A percentile compares a stretch with the other conserved stretches of the same genome.
Conservation (phyloP, 1,140 invertebrate species). For the Orchestia grillus region DNA sequence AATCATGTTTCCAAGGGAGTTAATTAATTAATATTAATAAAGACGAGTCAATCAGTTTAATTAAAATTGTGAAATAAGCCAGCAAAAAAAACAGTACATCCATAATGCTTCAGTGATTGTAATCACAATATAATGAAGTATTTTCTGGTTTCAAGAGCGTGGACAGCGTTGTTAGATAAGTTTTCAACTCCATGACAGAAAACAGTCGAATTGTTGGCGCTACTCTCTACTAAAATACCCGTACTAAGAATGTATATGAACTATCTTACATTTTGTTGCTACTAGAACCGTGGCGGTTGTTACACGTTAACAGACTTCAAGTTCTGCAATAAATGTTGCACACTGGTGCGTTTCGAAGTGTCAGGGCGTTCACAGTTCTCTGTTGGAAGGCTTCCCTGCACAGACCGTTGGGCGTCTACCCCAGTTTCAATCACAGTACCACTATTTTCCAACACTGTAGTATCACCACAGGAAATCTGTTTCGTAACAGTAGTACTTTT, state of each 20-base stretch:
- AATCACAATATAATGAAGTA: neutral
- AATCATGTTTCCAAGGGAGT: neutral
- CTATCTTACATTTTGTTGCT: neutral
- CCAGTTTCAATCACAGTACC: neutral
- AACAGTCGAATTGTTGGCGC: neutral
- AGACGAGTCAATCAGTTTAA: neutral
- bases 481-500: neutral
- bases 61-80: neutral
- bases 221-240: neutral
- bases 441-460: neutral
- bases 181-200: neutral
- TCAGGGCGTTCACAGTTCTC: neutral
- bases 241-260: constrained; percentile 18
- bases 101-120: neutral
- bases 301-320: constrained; percentile 37
- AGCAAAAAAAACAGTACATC: neutral
- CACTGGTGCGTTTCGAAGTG: neutral
- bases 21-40: neutral
- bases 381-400: neutral
- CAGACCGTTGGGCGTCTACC: neutral
- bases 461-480: neutral
- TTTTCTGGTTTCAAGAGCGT: neutral
- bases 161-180: neutral
- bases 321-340: constrained; percentile 36
- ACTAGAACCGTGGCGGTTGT: neutral